Conservation (phyloP, 2,888 invertebrate species). For the Mythimna lalbum region DNA sequence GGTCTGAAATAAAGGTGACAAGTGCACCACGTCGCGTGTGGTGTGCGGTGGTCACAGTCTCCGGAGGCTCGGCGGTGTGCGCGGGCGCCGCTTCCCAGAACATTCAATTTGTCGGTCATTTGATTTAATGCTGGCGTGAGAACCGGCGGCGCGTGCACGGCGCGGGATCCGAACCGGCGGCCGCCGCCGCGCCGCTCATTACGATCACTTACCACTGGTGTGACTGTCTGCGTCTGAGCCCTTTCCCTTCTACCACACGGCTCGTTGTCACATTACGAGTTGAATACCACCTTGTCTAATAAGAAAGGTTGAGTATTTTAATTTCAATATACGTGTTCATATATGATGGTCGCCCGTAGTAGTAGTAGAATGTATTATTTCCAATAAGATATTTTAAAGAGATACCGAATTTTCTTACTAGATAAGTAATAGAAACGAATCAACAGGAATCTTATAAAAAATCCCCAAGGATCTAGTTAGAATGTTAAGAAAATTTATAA, state of each 20-base stretch:
- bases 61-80: background rate
- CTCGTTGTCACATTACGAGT: constrained; percentile 25
- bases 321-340: background rate
- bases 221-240: constrained; percentile 10
- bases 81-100: constrained; percentile 52
- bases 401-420: too few species aligned
- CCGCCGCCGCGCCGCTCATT: constrained; percentile 47
- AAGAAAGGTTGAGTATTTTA: background rate
- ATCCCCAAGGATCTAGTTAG: background rate
- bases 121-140: constrained; percentile 74
- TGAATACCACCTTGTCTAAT: background rate
- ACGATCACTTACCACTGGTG: constrained; percentile 45
- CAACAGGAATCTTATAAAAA: background rate
- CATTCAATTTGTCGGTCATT: constrained; percentile 76
- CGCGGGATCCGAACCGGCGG: constrained; percentile 51
- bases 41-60: background rate
- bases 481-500: background rate
- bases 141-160: constrained; percentile 36
- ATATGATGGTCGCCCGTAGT: background rate
- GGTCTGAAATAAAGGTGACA: background rate
- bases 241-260: constrained; percentile 1
- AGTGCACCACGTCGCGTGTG: background rate
- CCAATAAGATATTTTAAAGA: constrained; percentile 22
- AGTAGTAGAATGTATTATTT: background rate
- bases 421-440: too few species aligned